phyloP scores from a whole-genome alignment of 2,797 vertebrate genomes.

The Galago senegalensis region DNA sequence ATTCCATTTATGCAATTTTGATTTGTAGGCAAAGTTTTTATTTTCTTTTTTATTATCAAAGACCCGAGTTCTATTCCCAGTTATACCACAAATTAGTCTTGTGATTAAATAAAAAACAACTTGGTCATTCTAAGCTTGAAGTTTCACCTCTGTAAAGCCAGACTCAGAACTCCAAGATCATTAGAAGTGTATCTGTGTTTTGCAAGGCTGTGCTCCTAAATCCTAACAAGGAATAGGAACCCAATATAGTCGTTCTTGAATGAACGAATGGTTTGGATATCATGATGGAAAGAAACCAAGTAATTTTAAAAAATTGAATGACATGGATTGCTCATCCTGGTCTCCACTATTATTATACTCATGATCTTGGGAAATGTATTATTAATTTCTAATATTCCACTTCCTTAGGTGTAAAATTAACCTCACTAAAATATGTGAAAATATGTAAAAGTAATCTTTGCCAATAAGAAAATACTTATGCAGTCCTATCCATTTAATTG shows the following conservation, averaged over 20 bases:
- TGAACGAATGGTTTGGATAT: background rate
- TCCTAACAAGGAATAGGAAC: background rate
- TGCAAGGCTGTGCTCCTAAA: background rate
- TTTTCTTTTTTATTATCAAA: constrained; percentile 45
- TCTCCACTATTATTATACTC: background rate
- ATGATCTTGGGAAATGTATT: background rate
- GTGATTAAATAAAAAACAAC: background rate
- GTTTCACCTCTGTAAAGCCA: constrained; percentile 52
- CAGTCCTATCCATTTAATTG: background rate
- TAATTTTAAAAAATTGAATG: background rate
- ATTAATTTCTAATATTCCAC: background rate
- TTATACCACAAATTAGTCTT: background rate
- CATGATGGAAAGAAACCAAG: background rate
- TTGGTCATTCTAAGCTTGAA: background rate
- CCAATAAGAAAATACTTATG: background rate
- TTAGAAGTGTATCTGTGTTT: background rate
- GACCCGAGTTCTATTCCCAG: background rate
- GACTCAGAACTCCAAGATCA: background rate
- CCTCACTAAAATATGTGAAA: background rate
- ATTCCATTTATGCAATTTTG: constrained; percentile 69
- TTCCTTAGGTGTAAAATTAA: background rate
- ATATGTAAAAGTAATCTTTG: background rate
- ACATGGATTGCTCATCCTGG: background rate
- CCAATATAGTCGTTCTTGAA: background rate
- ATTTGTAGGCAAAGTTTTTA: constrained; percentile 22